Evolutionary conservation across 2,113 vertebrate genomes (phyloP).

Genomic region (Strix uralensis): DNA sequence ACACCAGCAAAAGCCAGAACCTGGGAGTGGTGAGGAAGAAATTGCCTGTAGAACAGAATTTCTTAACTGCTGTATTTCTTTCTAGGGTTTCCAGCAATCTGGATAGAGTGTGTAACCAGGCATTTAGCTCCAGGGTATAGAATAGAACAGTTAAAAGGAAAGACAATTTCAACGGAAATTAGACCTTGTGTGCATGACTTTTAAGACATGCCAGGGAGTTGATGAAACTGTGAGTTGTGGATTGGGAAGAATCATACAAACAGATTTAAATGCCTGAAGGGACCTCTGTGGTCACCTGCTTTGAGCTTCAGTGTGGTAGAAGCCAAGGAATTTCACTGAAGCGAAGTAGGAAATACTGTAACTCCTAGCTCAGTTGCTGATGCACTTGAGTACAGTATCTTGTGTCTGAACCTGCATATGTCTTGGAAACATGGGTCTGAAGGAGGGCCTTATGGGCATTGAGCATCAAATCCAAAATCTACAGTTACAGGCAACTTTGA

Average conservation of each 20-base stretch:
- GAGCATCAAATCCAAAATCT: not conserved
- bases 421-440: not conserved
- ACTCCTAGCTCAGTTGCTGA: not conserved
- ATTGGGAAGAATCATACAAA: not conserved
- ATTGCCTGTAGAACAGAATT: not conserved
- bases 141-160: not conserved
- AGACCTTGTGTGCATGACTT: not conserved
- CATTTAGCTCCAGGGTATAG: not conserved
- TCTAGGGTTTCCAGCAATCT: not conserved
- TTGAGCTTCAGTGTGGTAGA: not conserved
- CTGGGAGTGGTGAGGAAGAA: not conserved
- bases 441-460: not conserved
- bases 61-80: not conserved
- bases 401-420: not conserved
- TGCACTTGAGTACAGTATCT: not conserved
- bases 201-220: not conserved
- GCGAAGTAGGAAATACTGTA: not conserved
- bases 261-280: not conserved
- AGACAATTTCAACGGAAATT: conserved; percentile 8
- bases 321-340: not conserved
- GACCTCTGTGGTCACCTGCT: not conserved
- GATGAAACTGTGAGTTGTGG: not conserved
- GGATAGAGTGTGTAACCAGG: not conserved
- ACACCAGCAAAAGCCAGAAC: not conserved
- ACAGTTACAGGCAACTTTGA: not conserved